phyloP scores from a whole-genome alignment of 2,113 vertebrate genomes.

The Gavia stellata region DNA sequence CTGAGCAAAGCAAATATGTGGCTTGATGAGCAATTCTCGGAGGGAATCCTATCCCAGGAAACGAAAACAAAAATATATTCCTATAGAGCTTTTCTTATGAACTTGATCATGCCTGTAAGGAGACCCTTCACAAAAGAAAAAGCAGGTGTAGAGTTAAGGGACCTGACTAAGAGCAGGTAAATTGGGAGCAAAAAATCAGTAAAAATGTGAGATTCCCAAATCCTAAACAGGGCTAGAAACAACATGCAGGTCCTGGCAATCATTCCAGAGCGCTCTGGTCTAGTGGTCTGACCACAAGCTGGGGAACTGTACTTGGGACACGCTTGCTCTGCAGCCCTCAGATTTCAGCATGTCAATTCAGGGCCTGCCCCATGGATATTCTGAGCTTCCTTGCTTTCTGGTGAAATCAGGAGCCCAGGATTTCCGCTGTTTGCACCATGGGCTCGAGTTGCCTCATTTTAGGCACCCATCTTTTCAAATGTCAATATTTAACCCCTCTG shows the following conservation, averaged over 20 bases:
- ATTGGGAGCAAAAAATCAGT: neutral
- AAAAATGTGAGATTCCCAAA: neutral
- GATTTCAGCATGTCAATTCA: neutral
- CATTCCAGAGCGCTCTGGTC: neutral
- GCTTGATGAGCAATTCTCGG: neutral
- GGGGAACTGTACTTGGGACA: neutral
- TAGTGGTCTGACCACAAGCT: neutral
- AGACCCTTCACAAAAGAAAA: neutral
- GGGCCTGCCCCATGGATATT: neutral
- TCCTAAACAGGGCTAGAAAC: neutral
- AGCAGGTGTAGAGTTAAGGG: neutral
- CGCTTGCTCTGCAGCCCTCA: neutral
- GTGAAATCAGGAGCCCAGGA: neutral
- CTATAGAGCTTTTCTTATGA: neutral
- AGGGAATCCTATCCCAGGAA: neutral
- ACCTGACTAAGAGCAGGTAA: neutral
- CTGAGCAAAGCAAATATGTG: conserved; percentile 20
- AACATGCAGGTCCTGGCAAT: neutral
- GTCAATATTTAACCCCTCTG: neutral
- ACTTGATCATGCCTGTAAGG: neutral
- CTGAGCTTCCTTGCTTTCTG: neutral
- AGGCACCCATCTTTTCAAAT: neutral
- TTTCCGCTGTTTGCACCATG: neutral
- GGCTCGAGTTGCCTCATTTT: neutral
- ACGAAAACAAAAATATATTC: neutral